phyloP scores from a whole-genome alignment of 53 echinoderm and acorn worm genomes.

The Paracentrotus lividus region DNA sequence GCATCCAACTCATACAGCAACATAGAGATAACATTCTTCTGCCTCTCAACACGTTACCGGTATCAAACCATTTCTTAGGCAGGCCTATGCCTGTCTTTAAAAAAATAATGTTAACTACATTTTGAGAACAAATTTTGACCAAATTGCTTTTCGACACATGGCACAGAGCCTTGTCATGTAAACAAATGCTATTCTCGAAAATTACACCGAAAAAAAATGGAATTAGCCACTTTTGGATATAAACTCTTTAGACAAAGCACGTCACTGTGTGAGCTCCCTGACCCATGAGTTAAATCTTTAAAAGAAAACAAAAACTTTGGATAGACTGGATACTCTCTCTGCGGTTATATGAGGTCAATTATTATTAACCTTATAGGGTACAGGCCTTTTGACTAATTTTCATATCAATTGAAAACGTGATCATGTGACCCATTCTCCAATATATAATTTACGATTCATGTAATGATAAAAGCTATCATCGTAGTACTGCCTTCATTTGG shows the following conservation, averaged over 20 bases:
- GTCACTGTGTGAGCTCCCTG: neutral
- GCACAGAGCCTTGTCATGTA: no score
- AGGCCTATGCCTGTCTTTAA: no score
- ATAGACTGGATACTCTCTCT: neutral
- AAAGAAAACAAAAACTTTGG: neutral
- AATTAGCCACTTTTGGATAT: no score
- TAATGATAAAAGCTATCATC: neutral
- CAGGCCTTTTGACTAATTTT: slow-evolving; percentile 9
- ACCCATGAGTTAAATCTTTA: neutral
- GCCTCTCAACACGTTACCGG: no score
- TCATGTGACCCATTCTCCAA: neutral
- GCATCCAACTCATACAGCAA: no score
- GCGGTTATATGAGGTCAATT: neutral
- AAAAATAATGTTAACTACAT: no score
- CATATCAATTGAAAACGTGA: neutral
- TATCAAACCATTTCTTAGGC: no score
- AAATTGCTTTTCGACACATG: no score
- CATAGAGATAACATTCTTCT: no score
- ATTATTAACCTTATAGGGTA: slow-evolving; percentile 9
- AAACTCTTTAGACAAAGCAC: neutral
- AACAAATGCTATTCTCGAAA: no score
- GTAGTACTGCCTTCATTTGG: neutral
- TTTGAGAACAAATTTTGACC: no score
- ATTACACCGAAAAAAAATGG: no score
- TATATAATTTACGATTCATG: neutral